phyloP scores from a whole-genome alignment of 2,113 vertebrate species.

The Terrapene triunguis region DNA sequence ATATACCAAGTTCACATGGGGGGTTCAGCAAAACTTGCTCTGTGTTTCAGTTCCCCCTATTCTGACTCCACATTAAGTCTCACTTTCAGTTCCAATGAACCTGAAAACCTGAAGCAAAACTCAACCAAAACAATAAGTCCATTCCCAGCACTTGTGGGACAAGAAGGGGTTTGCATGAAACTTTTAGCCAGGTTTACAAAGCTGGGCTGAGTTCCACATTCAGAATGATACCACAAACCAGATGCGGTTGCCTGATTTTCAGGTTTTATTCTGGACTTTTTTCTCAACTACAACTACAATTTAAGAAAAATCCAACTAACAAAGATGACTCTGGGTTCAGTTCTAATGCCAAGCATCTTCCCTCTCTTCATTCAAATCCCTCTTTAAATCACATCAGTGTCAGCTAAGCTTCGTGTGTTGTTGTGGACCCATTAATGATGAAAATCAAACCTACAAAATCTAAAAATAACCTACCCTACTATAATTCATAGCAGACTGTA shows the following conservation, averaged over 20 bases:
- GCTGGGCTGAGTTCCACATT: not conserved
- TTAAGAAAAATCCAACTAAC: not conserved
- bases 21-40: not conserved
- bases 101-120: not conserved
- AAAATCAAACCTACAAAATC: not conserved
- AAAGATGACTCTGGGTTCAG: not conserved
- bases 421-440: not conserved
- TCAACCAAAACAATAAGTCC: not conserved
- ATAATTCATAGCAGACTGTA: not conserved
- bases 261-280: not conserved
- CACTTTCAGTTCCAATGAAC: not conserved
- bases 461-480: not conserved
- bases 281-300: not conserved
- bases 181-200: not conserved
- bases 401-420: not conserved
- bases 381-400: not conserved
- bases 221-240: not conserved
- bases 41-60: not conserved
- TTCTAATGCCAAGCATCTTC: not conserved
- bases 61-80: not conserved
- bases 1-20: not conserved
- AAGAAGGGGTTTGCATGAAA: not conserved
- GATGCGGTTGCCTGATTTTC: not conserved
- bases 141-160: not conserved
- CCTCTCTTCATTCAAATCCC: not conserved